Conservation (phyloP, 2,113 vertebrate species). For the Melanerpes aurifrons region DNA sequence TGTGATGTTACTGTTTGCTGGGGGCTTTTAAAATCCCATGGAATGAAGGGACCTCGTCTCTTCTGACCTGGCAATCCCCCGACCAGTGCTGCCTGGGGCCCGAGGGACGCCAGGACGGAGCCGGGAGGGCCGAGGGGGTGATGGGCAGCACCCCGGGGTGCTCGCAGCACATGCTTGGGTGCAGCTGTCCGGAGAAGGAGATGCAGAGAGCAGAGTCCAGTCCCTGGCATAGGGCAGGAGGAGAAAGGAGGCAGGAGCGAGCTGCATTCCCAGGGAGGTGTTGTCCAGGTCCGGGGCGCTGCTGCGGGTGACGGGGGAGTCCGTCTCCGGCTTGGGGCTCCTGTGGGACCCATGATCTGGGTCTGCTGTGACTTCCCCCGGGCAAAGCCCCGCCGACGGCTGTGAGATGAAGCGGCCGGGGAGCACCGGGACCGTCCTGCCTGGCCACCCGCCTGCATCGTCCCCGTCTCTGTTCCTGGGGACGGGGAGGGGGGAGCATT, state of each 20-base stretch:
- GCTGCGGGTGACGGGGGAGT: background rate
- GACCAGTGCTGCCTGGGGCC: background rate
- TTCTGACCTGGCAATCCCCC: background rate
- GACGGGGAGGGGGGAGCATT: background rate
- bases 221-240: background rate
- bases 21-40: background rate
- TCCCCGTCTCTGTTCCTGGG: background rate
- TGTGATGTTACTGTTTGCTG: background rate
- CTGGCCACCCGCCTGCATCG: background rate
- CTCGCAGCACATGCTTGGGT: background rate
- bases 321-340: background rate
- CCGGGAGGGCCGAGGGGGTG: background rate
- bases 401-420: background rate
- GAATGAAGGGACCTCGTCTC: background rate
- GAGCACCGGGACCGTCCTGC: background rate
- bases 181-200: background rate
- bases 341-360: too few relatives aligned
- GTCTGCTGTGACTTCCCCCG: background rate
- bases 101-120: background rate
- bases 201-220: background rate
- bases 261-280: background rate
- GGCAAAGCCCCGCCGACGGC: background rate
- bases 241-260: background rate
- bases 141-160: too few relatives aligned
- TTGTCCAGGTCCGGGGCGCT: constrained; percentile 9